Percentiles rank a stretch among this genome's conserved stretches.
These are phyloP conservation scores for Eupithecia tripunctaria DNA, from an alignment of 2,888 invertebrate genomes.

Conservation along the genomic window DNA sequence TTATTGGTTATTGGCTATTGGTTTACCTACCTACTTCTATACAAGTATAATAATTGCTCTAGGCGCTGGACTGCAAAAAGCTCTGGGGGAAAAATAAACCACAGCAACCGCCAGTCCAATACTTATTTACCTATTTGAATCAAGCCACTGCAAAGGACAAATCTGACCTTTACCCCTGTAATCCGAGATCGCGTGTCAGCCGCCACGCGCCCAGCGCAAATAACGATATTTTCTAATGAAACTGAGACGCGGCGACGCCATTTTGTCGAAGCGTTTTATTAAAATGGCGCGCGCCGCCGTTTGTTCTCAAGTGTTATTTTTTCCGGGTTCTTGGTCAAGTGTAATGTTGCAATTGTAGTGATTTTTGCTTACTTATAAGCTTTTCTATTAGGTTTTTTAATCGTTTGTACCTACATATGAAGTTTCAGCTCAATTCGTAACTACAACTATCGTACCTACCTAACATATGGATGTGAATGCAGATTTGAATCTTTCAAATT, in stretches of 20 bases:
- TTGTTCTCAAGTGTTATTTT: conserved; percentile 26
- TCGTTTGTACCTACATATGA: neutral
- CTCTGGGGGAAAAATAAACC: neutral
- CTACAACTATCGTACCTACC: neutral
- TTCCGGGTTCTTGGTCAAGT: conserved; percentile 14
- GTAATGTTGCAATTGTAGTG: conserved; percentile 1
- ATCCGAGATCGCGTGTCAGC: conserved; percentile 47
- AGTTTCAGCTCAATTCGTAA: neutral
- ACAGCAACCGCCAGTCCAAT: conserved; percentile 6
- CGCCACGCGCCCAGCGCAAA: conserved; percentile 65
- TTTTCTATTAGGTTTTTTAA: neutral
- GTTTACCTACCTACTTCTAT: neutral
- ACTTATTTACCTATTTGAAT: conserved; percentile 19
- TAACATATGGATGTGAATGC: too few species aligned
- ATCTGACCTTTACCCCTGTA: conserved; percentile 39
- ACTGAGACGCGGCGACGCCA: conserved; percentile 55
- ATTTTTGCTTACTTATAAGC: neutral
- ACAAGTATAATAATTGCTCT: neutral
- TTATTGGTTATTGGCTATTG: too few species aligned
- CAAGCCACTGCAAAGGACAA: conserved; percentile 33
- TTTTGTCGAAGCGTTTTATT: conserved; percentile 45
- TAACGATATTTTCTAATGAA: conserved; percentile 65
- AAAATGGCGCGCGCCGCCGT: conserved; percentile 29
- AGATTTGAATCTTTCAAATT: neutral
- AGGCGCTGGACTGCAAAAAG: neutral